Evolutionary conservation across 2,888 invertebrate species (phyloP), one percentile per base, ranked within the genome.

Genomic region (Dasypolia templi): DNA sequence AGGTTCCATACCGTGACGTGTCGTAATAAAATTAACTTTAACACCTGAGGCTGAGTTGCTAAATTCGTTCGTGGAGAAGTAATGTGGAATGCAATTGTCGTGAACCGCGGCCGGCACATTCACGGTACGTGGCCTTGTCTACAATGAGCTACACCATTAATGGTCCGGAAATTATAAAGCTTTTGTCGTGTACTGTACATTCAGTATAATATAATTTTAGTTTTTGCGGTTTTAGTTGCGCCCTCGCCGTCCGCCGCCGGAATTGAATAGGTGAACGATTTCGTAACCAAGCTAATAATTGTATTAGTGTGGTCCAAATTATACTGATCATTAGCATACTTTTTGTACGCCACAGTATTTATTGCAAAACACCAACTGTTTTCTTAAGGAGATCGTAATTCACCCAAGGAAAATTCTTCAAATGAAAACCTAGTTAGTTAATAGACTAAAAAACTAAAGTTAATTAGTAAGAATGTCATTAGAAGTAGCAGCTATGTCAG

Each of bases 161-260:
- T 93, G 93, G 93, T 91, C 93, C 94, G 95, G 95, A 95, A 94
- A 95, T 94, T 93, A 92, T 92, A 91, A 92, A 72, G 88, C 90
- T 89, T 91, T 93, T 93, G 93, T 93, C 90, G 89, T 91, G 84
- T 86, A 88, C 84, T 87, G 85, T 91, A 85, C 88, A 91, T 91
- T 93, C 85, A 87, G 72, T 84, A 62, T 85, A 85, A 82, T 84
- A 85, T 88, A 88, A 91, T 90, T 91, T 83, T 58, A 61, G 83
- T 83, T 89, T 91, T 91, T 87, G 83, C 74, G 76, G 85, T 84
- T 75, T 63, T 26, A 73, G 67, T 69, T 68, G 84, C 81, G 83
- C 81, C 76, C 59, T 68, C 80, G 73, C 72, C 53, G 70, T 71
- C 82, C 79, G 80, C 82, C 72, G 75, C 76, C 83, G 88, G 84